A percentile compares a stretch with the other conserved stretches of the same genome.
phyloP scores from a whole-genome alignment of 2,797 vertebrate genomes.

The Semaprochilodus insignis region DNA sequence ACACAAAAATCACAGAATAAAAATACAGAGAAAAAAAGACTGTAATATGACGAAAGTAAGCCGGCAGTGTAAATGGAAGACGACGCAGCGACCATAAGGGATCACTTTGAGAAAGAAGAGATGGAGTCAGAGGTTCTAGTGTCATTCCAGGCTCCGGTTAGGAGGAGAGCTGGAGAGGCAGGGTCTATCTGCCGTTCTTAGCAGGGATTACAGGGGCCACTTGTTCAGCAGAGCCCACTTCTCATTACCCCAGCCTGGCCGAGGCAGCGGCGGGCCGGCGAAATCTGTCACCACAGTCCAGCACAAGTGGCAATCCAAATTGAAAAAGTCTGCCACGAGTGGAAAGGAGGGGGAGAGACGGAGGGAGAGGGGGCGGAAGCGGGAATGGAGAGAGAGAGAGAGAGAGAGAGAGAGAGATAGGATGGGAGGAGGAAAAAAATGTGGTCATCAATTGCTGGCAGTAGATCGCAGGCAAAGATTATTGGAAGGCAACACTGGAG shows the following conservation, averaged over 20 bases:
- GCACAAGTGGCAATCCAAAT: slow-evolving; percentile 73
- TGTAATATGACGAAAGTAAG: not conserved
- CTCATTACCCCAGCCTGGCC: slow-evolving; percentile 68
- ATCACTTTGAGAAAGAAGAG: slow-evolving; percentile 31
- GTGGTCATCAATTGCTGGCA: slow-evolving; percentile 86
- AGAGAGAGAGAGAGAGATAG: slow-evolving; percentile 41
- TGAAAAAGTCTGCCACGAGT: slow-evolving; percentile 73
- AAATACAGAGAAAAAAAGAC: not conserved
- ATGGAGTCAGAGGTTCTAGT: slow-evolving; percentile 30
- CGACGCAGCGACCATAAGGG: slow-evolving; percentile 9
- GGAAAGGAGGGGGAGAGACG: slow-evolving; percentile 43
- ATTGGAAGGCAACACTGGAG: slow-evolving; percentile 82
- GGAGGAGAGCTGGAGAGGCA: slow-evolving; percentile 33
- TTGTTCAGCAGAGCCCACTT: slow-evolving; percentile 70
- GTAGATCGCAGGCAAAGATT: slow-evolving; percentile 81
- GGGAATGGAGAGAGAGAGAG: slow-evolving; percentile 17
- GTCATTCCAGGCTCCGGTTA: slow-evolving; percentile 42
- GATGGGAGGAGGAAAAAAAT: slow-evolving; percentile 62
- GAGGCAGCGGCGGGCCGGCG: slow-evolving; percentile 62
- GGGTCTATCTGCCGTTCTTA: slow-evolving; percentile 66
- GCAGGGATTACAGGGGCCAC: slow-evolving; percentile 69
- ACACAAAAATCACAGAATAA: not conserved
- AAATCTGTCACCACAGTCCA: slow-evolving; percentile 76
- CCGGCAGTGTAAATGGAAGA: slow-evolving; percentile 28
- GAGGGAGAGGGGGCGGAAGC: not conserved